Evolutionary conservation across 2,888 invertebrate genomes (phyloP), one percentile per base, ranked within the genome.

Genomic region (Acronicta psi): DNA sequence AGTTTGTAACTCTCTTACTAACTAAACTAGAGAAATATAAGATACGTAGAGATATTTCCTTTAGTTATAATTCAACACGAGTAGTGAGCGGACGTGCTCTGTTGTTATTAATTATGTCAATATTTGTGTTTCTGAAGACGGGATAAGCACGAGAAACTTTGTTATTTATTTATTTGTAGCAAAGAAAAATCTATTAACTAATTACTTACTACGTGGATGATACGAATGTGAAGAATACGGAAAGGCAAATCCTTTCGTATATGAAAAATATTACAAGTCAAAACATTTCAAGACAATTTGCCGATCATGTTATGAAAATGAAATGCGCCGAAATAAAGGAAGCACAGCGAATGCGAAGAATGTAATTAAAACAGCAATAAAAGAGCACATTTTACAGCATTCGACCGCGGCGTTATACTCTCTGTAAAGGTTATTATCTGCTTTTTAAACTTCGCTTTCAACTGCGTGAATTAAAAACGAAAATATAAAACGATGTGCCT

Each of bases 341-440:
- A 85, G 71, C 78, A 69, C 67, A 67, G 74, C 70, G 76, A 86
- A 84, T 80, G 84, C 82, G 83, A 89, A 88, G 88, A 90, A 90
- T 89, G 89, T 87, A 90, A 92, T 92, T 92, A 91, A 88, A 90
- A 83, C 83, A 81, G 85, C 83, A 88, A 91, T 89, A 89, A 91
- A 89, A 85, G 84, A 83, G 83, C 84, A 86, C 85, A 85, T 88
- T 91, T 89, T 84, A 86, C 89, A 86, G 87, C 86, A 82, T 84
- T 85, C 83, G 80, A 84, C 85, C 85, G 83, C 82, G 66, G 82
- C 82, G 82, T 84, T 85, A 84, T 85, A 77, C 80, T 84, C 80
- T 76, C 81, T 81, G 82, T 84, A 83, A 88, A 85, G 86, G 89
- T 88, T 90, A 90, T 90, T 89, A 88, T 90, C 87, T 90, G 89